Base-by-base conservation (phyloP, 1,140 invertebrate genomes). In the Pogonomyrmex barbatus region DNA sequence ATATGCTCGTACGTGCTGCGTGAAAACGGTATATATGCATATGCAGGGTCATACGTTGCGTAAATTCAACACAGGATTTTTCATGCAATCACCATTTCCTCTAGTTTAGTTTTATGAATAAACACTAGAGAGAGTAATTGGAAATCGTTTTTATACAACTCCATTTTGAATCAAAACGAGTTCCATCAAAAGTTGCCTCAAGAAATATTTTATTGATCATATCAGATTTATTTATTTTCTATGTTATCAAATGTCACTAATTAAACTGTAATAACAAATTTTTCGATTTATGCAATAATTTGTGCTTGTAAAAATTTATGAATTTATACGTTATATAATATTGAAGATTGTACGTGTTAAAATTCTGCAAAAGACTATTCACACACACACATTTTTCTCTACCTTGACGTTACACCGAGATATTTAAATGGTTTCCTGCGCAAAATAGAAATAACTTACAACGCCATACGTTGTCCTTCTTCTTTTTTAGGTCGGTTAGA, bases 401-500 rank as follows among this genome's bases (percentile, higher is more conserved):
- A 42, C 8, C 33, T 71, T 10, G 12, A 45, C 2, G 14, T 14
- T 60, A 6, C 39, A 30, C 5, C 52, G 17, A 39, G n/a, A 14
- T 30, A 36, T 45, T 24, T 30, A 24, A 42, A 76, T 76, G 14
- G 14, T 30, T 77, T 58, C 54, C 14, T 63, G 12, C 17, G 6
- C 56, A 1, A 56, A 81, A 42, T 45, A 30, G 1, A 63, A 42
- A 50, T 17, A 10, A 47, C 58, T 62, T 62, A 39, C 62, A 9
- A 36, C 4, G n/a, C 9, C 24, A 14, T 5, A 12, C n/a, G 24
- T 54, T 50, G 45, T 86, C 62, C 52, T 45, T 89, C 30, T 87
- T 77, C 67, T 70, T 77, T 45, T 71, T 9, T 54, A 70, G 52
- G 86, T 83, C 70, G 63, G 17, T 52, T 79, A 65, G 60, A 87